Base-by-base conservation (phyloP, 2,888 invertebrate genomes). In the Hyles lineata region DNA sequence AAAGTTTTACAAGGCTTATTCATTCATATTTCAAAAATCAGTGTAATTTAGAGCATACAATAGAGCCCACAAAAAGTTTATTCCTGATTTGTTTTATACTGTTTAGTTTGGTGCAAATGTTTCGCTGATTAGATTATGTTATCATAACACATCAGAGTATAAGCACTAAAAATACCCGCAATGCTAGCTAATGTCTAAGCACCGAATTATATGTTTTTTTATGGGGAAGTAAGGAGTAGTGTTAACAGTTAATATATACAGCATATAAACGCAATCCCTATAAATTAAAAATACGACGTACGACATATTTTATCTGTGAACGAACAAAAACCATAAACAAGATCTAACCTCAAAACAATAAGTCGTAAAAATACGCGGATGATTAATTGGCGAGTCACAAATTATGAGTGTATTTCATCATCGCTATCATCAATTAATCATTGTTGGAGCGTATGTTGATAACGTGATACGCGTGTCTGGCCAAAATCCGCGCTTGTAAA, bases 391-490 rank as follows among this genome's bases (percentile, higher is more conserved):
- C 55, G 55, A 55, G n/a, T n/a, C 55, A 55, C 55, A 55, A 43
- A 43, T 43, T 43, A 6, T 55, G n/a, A 55, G 6, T 55, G 55
- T 55, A 55, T 55, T 55, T 55, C 55, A 55, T 55, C 55, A 55
- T n/a, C 55, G n/a, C 55, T 55, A 55, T 55, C 55, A 55, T 55
- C 55, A 55, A 55, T 55, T 55, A 55, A 55, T n/a, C 55, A 55
- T 15, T 55, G 55, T 55, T 55, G n/a, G 8, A 55, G 55, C 55
- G 55, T n/a, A 7, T n/a, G 55, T n/a, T 55, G 55, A 55, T 55
- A 55, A 55, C 55, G n/a, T 55, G 55, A 55, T n/a, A n/a, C 55
- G 55, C n/a, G 19, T 55, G 17, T 19, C 21, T 7, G 8, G 59
- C 23, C 60, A 25, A 60, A 60, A 60, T 25, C 23, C 11, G 17